phyloP scores from a whole-genome alignment of 2,888 invertebrate species.

The Copidosoma aretas region DNA sequence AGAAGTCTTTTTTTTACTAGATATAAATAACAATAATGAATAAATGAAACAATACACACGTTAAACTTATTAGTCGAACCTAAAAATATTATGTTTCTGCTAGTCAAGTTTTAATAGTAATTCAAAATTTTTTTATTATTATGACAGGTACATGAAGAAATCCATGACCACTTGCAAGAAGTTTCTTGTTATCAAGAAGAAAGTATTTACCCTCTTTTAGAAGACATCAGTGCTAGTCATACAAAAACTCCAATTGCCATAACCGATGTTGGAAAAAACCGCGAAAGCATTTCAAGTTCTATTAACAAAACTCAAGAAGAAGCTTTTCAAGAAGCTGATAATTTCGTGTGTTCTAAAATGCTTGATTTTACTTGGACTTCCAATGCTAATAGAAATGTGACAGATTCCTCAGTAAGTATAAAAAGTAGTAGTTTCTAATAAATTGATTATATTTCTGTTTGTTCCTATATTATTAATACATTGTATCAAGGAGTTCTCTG shows the following conservation, averaged over 20 bases:
- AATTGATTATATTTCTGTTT: too few species aligned
- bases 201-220: conserved; percentile 58
- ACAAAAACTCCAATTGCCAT: conserved; percentile 49
- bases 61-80: too few species aligned
- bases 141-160: conserved; percentile 59
- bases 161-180: conserved; percentile 60
- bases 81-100: too few species aligned
- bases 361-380: conserved; percentile 56
- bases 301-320: conserved; percentile 56
- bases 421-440: too few species aligned
- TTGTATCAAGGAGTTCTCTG: too few species aligned
- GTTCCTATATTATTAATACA: too few species aligned
- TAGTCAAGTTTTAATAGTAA: too few species aligned
- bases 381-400: conserved; percentile 21
- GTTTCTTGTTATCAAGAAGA: conserved; percentile 60
- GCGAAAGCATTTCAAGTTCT: conserved; percentile 45
- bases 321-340: conserved; percentile 79
- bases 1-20: too few species aligned
- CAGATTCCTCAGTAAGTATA: too few species aligned
- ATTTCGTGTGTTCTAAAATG: conserved; percentile 70
- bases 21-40: too few species aligned
- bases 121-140: conserved; percentile 24
- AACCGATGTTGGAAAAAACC: conserved; percentile 42
- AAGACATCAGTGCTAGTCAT: conserved; percentile 54
- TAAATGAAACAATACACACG: too few species aligned